Conservation (phyloP, 2,888 invertebrate genomes). For the Erebia epiphron region DNA sequence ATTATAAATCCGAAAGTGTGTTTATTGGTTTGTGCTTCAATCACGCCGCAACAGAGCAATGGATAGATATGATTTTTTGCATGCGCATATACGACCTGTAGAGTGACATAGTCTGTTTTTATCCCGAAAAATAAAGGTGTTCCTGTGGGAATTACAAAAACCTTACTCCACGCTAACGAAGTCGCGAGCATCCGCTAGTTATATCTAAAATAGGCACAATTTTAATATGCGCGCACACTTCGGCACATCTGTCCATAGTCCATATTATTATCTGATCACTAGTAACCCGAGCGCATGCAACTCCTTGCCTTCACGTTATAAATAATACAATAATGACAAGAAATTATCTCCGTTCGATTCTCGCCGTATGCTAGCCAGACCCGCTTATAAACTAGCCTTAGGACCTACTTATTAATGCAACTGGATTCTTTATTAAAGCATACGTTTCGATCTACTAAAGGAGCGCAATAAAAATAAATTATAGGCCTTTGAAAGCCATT, state of each 20-base stretch:
- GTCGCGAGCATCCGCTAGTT: too few relatives aligned
- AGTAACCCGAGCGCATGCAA: slow-evolving; percentile 40
- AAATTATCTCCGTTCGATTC: slow-evolving; percentile 73
- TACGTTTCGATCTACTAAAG: slow-evolving; percentile 23
- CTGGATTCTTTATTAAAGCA: slow-evolving; percentile 38
- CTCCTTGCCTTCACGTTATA: slow-evolving; percentile 60
- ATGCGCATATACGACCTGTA: too few relatives aligned
- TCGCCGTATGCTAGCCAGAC: slow-evolving; percentile 64
- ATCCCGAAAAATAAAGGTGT: too few relatives aligned
- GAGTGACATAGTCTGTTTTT: too few relatives aligned
- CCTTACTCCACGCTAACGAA: too few relatives aligned
- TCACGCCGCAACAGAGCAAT: too few relatives aligned
- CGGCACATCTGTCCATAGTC: slow-evolving; percentile 40
- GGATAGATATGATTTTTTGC: too few relatives aligned
- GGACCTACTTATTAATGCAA: slow-evolving; percentile 54
- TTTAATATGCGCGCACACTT: background rate
- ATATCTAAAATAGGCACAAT: too few relatives aligned
- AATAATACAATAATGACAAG: slow-evolving; percentile 81
- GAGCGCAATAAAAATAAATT: slow-evolving; percentile 25
- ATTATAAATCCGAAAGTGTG: too few relatives aligned
- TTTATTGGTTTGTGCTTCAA: too few relatives aligned
- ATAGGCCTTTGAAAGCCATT: slow-evolving; percentile 19
- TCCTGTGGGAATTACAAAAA: too few relatives aligned
- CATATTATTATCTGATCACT: slow-evolving; percentile 31
- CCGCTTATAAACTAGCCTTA: slow-evolving; percentile 61